phyloP scores from a whole-genome alignment of 2,888 invertebrate genomes.

The Folsomia candida region DNA sequence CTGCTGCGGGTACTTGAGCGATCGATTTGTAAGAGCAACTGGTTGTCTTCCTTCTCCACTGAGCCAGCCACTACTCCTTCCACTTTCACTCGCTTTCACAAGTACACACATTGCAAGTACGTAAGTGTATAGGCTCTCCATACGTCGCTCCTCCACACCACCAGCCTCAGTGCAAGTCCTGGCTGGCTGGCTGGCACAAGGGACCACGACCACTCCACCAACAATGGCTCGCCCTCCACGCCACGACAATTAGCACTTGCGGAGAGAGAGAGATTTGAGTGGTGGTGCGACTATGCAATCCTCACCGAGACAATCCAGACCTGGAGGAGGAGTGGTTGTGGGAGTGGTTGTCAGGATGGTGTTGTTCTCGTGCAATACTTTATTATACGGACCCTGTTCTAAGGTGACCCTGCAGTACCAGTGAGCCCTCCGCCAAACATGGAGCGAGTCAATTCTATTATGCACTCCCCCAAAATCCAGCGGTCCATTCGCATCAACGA shows the following conservation, averaged over 20 bases:
- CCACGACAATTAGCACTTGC: too few species aligned
- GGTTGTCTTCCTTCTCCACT: constrained; percentile 45
- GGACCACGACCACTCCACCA: not conserved
- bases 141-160: not conserved
- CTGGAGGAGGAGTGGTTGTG: too few species aligned
- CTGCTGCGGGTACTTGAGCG: constrained; percentile 9
- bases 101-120: not conserved
- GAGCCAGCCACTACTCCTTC: not conserved
- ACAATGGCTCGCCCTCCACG: not conserved
- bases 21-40: constrained; percentile 51
- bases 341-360: too few species aligned
- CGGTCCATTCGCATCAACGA: constrained; percentile 81
- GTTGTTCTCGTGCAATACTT: too few species aligned
- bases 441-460: constrained; percentile 53
- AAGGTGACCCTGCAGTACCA: too few species aligned
- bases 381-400: too few species aligned
- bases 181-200: not conserved
- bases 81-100: not conserved
- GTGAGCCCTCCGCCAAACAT: too few species aligned
- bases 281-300: too few species aligned
- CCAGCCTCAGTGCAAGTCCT: not conserved
- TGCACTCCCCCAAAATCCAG: constrained; percentile 83
- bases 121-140: not conserved
- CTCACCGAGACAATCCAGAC: too few species aligned
- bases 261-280: too few species aligned